Base-by-base conservation (phyloP, 2,888 invertebrate genomes). In the Troides oblongomaculatus region DNA sequence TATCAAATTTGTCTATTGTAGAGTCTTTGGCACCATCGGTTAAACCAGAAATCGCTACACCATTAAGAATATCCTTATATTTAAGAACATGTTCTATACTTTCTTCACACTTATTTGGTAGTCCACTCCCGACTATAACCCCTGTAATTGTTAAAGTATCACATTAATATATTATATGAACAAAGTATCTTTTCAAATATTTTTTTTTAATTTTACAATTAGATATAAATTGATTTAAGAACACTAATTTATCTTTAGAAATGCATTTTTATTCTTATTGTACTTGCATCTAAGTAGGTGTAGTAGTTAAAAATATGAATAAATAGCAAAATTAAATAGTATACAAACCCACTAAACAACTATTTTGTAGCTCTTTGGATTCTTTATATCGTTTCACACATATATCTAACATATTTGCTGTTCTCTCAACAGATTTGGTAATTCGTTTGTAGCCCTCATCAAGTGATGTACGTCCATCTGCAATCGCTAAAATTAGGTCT, bases 21-120 rank as follows among this genome's bases (percentile, higher is more conserved):
- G 75, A 94, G 86, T 76, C 94, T 89, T 73, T 96, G 18, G 78
- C 96, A 79, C 96, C 95, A 77, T 94, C 95, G 76, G 97, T 96
- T 68, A 98, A 93, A 2, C 98, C 98, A 81, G 97, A 97, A 60
- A 98, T 93, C 2, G 97, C 93, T 83, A 95, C 96, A 3, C 98
- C 98, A 69, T 89, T 88, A 66, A 97, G 85, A 69, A 92, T 83
- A 25, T 95, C 85, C 18, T 85, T 86, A 73, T 94, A 87, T 64
- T 92, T 86, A 43, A 95, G 87, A 69, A 95, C 79, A 72, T 94
- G 93, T 74, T 94, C 90, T 23, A 96, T 94, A 66, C 94, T 95
- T 66, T 93, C 90, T 73, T 94, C 90, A 80, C 97, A 94, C 72
- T 95, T 94, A 64, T 93, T 89, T n/a, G 93, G 84, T 82, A 93